Conservation (phyloP, 30 jellyfish, hydroid and myxozoan genomes). For the Mastigias papua region DNA sequence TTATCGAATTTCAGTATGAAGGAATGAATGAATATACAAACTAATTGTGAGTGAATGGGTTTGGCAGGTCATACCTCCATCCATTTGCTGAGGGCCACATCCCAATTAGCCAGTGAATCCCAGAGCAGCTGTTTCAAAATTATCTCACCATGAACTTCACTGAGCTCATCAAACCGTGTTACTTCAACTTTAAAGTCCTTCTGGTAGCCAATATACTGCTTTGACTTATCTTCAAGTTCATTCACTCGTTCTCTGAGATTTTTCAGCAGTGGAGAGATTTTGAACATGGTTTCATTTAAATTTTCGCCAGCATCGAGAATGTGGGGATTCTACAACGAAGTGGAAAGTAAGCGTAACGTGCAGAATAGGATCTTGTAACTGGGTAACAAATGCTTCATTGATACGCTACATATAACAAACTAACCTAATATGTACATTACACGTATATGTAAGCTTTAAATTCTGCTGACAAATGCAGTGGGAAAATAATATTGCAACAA, state of each 20-base stretch:
- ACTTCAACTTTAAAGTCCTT: slow-evolving; percentile 97
- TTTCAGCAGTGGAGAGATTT: slow-evolving; percentile 60
- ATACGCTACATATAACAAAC: too few relatives aligned
- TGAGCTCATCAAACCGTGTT: slow-evolving; percentile 93
- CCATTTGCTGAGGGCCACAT: slow-evolving; percentile 82
- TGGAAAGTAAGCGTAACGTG: too few relatives aligned
- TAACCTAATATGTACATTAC: too few relatives aligned
- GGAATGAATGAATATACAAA: background rate
- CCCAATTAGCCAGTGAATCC: slow-evolving; percentile 95
- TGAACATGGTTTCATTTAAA: slow-evolving; percentile 58
- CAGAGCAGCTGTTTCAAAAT: slow-evolving; percentile 90
- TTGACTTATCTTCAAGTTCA: slow-evolving; percentile 72
- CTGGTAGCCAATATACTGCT: slow-evolving; percentile 88
- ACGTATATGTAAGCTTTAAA: too few relatives aligned
- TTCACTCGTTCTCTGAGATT: slow-evolving; percentile 81
- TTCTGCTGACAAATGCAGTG: too few relatives aligned
- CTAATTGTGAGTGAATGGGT: background rate
- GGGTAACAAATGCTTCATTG: too few relatives aligned
- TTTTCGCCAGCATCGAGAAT: slow-evolving; percentile 89
- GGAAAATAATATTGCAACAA: background rate
- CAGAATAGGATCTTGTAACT: too few relatives aligned
- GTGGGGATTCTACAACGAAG: slow-evolving; percentile 78
- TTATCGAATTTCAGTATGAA: background rate
- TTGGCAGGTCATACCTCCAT: slow-evolving; percentile 64
- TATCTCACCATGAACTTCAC: slow-evolving; percentile 91